Evolutionary conservation across 2,113 vertebrate species (phyloP).

Genomic region (Zapus hudsonius): DNA sequence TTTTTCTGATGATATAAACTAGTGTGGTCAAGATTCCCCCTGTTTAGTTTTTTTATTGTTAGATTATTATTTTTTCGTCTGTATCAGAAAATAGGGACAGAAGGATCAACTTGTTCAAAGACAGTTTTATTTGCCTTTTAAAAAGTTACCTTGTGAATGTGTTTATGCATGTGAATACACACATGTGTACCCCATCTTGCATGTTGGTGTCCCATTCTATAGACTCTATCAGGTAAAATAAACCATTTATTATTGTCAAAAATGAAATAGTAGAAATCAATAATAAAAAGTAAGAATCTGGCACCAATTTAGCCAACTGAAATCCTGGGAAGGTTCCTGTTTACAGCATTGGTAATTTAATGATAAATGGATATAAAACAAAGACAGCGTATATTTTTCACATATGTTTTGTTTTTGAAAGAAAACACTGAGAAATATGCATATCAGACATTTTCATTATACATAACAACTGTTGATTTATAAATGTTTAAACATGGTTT

Average conservation of each 20-base stretch:
- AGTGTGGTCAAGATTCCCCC: background rate
- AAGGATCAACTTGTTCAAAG: background rate
- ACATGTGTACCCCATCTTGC: no score
- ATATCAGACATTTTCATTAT: background rate
- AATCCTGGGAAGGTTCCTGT: conserved; percentile 20
- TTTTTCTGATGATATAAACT: background rate
- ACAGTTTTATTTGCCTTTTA: background rate
- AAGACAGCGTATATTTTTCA: background rate
- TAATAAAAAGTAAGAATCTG: conserved; percentile 7
- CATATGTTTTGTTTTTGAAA: conserved; percentile 48
- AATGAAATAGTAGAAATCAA: background rate
- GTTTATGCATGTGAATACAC: no score
- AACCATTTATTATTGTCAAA: background rate
- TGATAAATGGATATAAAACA: conserved; percentile 40
- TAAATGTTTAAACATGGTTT: background rate
- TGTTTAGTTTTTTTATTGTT: background rate
- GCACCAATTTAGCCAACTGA: conserved; percentile 6
- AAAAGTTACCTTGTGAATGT: no score
- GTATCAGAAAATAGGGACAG: background rate
- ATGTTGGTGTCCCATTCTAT: background rate
- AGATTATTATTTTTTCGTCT: background rate
- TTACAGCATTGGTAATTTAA: conserved; percentile 50
- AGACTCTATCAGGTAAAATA: background rate
- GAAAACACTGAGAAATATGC: background rate
- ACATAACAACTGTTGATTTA: background rate